phyloP scores from a whole-genome alignment of 1,140 invertebrate genomes.

The Pachyrhynchus sulphureomaculatus region DNA sequence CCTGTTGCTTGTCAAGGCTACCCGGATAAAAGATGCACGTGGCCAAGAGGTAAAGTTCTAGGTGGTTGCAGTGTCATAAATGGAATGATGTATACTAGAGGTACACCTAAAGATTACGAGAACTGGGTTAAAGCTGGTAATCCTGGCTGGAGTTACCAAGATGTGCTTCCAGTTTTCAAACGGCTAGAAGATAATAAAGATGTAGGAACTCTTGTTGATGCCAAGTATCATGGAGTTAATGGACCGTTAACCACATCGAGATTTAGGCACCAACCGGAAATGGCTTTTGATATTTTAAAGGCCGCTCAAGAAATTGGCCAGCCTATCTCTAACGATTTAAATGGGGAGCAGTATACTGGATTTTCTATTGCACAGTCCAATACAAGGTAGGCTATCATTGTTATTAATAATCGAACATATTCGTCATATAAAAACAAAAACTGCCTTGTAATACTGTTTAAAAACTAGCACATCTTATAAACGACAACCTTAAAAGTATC shows the following conservation, averaged over 20 bases:
- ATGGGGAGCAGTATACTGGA: constrained; percentile 55
- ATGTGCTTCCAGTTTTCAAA: constrained; percentile 60
- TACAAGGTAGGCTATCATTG: constrained; percentile 39
- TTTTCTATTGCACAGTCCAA: constrained; percentile 49
- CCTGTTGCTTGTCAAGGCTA: constrained; percentile 58
- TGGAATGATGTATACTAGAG: constrained; percentile 74
- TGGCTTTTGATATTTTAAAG: constrained; percentile 59
- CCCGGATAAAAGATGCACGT: constrained; percentile 54
- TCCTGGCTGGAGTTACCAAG: constrained; percentile 46
- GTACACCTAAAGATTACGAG: constrained; percentile 69
- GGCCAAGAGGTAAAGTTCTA: constrained; percentile 60
- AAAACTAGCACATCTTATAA: too few species aligned
- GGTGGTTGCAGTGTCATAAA: constrained; percentile 69
- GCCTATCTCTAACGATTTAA: constrained; percentile 59
- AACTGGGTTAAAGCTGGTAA: constrained; percentile 60
- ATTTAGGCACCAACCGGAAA: constrained; percentile 56
- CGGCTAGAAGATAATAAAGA: constrained; percentile 58
- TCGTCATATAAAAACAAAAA: too few species aligned
- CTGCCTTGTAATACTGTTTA: too few species aligned
- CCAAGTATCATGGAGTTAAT: constrained; percentile 51
- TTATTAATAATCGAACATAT: too few species aligned
- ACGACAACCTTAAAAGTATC: too few species aligned
- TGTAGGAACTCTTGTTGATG: constrained; percentile 52
- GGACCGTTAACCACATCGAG: constrained; percentile 55
- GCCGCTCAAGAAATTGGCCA: constrained; percentile 61